Percentiles rank a stretch among this genome's conserved stretches.
Evolutionary conservation across 2,113 vertebrate species (phyloP).

Genomic region (Percina caprodes): DNA sequence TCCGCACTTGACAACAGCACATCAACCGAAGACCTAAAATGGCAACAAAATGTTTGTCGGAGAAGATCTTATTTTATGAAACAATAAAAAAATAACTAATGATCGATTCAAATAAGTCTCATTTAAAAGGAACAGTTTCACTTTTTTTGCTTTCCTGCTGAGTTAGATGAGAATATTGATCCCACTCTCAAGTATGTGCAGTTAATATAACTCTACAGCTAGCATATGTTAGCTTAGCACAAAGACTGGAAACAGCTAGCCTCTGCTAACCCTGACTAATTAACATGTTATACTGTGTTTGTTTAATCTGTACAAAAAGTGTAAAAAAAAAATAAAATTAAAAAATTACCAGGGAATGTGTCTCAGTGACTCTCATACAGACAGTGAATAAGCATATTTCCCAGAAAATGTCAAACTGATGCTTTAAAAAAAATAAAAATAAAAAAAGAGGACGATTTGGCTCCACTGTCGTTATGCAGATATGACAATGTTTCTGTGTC

Average conservation of each 20-base stretch:
- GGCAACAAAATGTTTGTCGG: not conserved
- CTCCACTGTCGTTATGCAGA: not conserved
- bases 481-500: not conserved
- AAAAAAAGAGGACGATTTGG: not conserved
- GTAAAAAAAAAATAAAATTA: too few relatives aligned
- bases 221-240: too few relatives aligned
- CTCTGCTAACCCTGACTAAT: too few relatives aligned
- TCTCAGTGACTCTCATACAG: not conserved
- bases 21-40: not conserved
- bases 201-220: too few relatives aligned
- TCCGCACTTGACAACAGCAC: conserved; percentile 6
- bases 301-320: too few relatives aligned
- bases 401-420: not conserved
- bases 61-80: not conserved
- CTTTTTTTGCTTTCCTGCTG: not conserved
- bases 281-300: too few relatives aligned
- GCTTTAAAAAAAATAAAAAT: not conserved
- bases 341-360: too few relatives aligned
- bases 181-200: too few relatives aligned
- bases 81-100: not conserved
- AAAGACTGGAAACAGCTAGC: too few relatives aligned
- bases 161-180: not conserved
- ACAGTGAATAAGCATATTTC: too few relatives aligned
- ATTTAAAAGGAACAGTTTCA: not conserved
- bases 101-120: not conserved